Evolutionary conservation across 2,797 vertebrate species (phyloP).

Genomic region (Cossypha niveicapilla): DNA sequence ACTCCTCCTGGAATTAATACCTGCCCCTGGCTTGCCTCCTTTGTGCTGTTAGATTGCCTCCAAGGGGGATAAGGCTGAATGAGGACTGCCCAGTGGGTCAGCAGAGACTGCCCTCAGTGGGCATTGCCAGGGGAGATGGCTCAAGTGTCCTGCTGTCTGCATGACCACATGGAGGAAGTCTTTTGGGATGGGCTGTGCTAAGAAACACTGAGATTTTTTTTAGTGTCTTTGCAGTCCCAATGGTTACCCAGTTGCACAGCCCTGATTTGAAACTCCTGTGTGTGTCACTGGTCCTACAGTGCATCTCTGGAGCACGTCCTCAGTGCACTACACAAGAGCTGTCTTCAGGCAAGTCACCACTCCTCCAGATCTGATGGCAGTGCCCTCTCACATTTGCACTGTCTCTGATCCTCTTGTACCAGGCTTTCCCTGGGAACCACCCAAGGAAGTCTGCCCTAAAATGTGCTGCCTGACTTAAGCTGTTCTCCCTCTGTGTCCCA

Average conservation of each 20-base stretch:
- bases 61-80: neutral
- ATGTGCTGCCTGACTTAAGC: neutral
- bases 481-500: neutral
- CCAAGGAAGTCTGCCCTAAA: neutral
- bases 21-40: neutral
- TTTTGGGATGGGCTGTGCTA: neutral
- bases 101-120: neutral
- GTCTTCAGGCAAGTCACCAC: neutral
- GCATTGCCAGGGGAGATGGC: neutral
- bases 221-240: neutral
- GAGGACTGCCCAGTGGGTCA: neutral
- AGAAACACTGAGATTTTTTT: neutral
- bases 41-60: neutral
- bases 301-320: neutral
- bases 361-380: neutral
- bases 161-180: neutral
- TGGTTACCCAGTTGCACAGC: neutral
- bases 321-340: neutral
- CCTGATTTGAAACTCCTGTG: neutral
- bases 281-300: neutral
- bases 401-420: neutral
- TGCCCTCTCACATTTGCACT: neutral
- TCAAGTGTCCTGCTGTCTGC: neutral
- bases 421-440: neutral
- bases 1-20: neutral